phyloP scores from a whole-genome alignment of 2,888 invertebrate species.

The Brassicogethes aeneus region DNA sequence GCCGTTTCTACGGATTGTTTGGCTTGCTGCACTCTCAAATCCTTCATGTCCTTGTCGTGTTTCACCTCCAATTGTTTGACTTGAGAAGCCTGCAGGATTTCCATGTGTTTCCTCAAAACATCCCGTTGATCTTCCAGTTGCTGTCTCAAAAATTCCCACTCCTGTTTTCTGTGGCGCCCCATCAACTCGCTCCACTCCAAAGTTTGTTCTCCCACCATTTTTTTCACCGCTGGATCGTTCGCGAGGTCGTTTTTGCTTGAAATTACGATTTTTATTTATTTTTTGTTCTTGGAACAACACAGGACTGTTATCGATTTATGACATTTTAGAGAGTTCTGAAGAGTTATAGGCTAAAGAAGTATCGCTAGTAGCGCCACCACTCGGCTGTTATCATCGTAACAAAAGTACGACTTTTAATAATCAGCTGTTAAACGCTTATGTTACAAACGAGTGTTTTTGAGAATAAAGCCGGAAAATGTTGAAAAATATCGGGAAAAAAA shows the following conservation, averaged over 20 bases:
- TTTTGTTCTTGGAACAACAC: not conserved
- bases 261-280: conserved; percentile 9
- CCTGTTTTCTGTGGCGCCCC: conserved; percentile 71
- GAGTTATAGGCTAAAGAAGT: too few species aligned
- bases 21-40: conserved; percentile 89
- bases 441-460: too few species aligned
- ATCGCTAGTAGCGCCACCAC: too few species aligned
- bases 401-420: too few species aligned
- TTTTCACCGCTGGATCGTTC: conserved; percentile 67
- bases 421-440: too few species aligned
- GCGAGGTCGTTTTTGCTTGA: conserved; percentile 72
- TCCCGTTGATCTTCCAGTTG: conserved; percentile 80
- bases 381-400: too few species aligned
- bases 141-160: conserved; percentile 70
- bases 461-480: too few species aligned
- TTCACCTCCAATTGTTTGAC: conserved; percentile 83
- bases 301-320: too few species aligned
- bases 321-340: too few species aligned
- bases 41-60: conserved; percentile 92
- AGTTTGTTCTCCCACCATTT: conserved; percentile 86
- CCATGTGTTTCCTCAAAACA: conserved; percentile 64
- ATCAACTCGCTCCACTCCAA: conserved; percentile 90
- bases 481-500: too few species aligned
- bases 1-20: conserved; percentile 96
- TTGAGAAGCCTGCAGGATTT: conserved; percentile 71